Conservation (phyloP, 1,140 invertebrate genomes). For the Metaphire vulgaris region DNA sequence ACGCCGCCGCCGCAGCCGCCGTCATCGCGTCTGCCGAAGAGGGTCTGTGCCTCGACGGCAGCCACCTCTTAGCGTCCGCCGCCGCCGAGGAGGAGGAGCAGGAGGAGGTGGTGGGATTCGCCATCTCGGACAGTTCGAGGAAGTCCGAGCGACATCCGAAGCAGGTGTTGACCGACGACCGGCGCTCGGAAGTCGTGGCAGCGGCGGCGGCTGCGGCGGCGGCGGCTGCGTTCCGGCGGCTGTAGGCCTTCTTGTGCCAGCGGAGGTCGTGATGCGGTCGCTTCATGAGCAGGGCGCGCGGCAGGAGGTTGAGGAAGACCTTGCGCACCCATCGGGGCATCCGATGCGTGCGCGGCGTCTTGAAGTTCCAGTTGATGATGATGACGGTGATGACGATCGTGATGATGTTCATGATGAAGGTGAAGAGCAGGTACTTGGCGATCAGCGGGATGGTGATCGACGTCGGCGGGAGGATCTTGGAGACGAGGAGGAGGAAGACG, state of each 20-base stretch:
- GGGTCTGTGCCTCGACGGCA: background rate
- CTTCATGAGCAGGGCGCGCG: slow-evolving; percentile 48
- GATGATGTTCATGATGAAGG: slow-evolving; percentile 99
- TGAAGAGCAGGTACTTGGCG: slow-evolving; percentile 96
- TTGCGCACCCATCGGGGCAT: slow-evolving; percentile 50
- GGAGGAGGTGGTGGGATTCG: slow-evolving; percentile 66
- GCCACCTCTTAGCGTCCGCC: background rate
- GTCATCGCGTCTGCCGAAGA: background rate
- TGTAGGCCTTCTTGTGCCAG: slow-evolving; percentile 33
- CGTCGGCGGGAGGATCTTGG: slow-evolving; percentile 95
- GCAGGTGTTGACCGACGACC: slow-evolving; percentile 54
- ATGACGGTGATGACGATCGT: slow-evolving; percentile 97
- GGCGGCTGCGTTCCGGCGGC: slow-evolving; percentile 52
- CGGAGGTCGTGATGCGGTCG: slow-evolving; percentile 47
- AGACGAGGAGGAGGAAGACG: slow-evolving; percentile 95
- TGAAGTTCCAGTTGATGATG: slow-evolving; percentile 99
- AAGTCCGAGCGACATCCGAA: slow-evolving; percentile 68
- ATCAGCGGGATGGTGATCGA: slow-evolving; percentile 62
- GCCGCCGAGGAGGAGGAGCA: slow-evolving; percentile 61
- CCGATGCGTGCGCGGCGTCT: slow-evolving; percentile 68
- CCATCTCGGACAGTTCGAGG: slow-evolving; percentile 83
- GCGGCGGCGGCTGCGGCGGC: no score
- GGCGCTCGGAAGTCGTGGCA: slow-evolving; percentile 63
- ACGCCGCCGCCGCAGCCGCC: background rate
- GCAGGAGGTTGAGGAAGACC: slow-evolving; percentile 48